These are phyloP conservation scores for Vimba vimba DNA, from an alignment of 2,113 vertebrate genomes.

Conservation along the genomic window DNA sequence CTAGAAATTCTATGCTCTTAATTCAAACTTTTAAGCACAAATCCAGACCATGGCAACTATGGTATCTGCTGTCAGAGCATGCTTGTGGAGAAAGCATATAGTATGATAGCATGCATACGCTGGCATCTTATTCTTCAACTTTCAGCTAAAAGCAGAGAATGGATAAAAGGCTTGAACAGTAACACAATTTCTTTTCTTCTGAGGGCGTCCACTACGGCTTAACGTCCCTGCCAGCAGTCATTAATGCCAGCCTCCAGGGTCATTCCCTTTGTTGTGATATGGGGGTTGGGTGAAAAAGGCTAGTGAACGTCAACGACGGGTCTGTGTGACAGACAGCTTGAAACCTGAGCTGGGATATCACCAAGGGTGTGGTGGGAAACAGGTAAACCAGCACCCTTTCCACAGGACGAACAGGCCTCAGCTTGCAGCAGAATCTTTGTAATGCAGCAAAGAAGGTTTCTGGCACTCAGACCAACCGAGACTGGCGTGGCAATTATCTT, in stretches of 20 bases:
- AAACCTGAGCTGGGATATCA: constrained; percentile 58
- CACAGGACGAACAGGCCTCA: constrained; percentile 49
- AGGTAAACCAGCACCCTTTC: constrained; percentile 51
- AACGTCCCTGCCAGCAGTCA: constrained; percentile 58
- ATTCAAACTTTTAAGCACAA: background rate
- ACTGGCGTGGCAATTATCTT: constrained; percentile 28
- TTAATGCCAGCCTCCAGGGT: constrained; percentile 55
- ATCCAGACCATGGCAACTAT: background rate
- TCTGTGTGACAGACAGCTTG: constrained; percentile 55
- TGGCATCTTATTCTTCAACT: constrained; percentile 20
- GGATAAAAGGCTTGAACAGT: constrained; percentile 38
- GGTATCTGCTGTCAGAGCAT: background rate
- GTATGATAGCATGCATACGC: background rate
- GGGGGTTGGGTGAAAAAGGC: constrained; percentile 49
- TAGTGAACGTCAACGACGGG: constrained; percentile 47
- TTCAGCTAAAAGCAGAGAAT: constrained; percentile 36
- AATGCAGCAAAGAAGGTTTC: constrained; percentile 48
- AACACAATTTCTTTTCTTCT: constrained; percentile 51
- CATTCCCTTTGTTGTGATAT: constrained; percentile 55
- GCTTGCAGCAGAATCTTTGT: constrained; percentile 59
- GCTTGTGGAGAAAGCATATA: background rate
- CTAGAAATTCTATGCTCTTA: background rate
- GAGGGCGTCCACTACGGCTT: constrained; percentile 38
- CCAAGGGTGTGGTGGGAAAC: constrained; percentile 61
- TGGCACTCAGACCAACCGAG: constrained; percentile 26